Evolutionary conservation across 2,888 invertebrate species (phyloP), one percentile per base, ranked within the genome.

Genomic region (Trileptium ribeirensis): DNA sequence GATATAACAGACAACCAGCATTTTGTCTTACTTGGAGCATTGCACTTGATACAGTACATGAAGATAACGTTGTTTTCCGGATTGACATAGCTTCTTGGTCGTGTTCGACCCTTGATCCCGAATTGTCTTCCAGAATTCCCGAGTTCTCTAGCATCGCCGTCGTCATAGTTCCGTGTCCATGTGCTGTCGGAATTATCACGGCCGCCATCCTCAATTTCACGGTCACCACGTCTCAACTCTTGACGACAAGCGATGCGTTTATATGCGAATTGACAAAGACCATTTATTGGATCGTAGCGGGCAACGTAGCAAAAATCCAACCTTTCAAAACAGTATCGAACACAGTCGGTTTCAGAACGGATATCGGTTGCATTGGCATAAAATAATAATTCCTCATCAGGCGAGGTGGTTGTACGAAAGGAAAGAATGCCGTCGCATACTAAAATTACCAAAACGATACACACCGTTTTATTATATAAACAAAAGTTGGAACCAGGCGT

Each of bases 221-320:
- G n/a, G n/a, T n/a, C n/a, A n/a, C n/a, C n/a, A n/a, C n/a, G n/a
- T n/a, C n/a, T n/a, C n/a, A n/a, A n/a, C n/a, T n/a, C n/a, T n/a
- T n/a, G n/a, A n/a, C n/a, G n/a, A n/a, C n/a, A n/a, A n/a, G 8
- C 51, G 24, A 51, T 15, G 8, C 51, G 51, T 51, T 75, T 24
- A 36, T 75, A 75, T n/a, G 34, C 29, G 38, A 75, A 75, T 3
- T 36, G 34, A 38, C 77, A 75, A 2, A 37, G 39, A 29, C 77
- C 38, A n/a, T 29, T n/a, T n/a, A 29, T 29, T 24, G 36, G 77
- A 36, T 37, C 77, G 37, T 38, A 75, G 2, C n/a, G 24, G 29
- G 77, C 77, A n/a, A n/a, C 77, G 37, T 38, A n/a, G 38, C 77
- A 75, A 39, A 75, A 75, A 39, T 75, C 77, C 39, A 75, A 36